phyloP scores from a whole-genome alignment of 2,797 vertebrate genomes.

The Cossypha heuglini region DNA sequence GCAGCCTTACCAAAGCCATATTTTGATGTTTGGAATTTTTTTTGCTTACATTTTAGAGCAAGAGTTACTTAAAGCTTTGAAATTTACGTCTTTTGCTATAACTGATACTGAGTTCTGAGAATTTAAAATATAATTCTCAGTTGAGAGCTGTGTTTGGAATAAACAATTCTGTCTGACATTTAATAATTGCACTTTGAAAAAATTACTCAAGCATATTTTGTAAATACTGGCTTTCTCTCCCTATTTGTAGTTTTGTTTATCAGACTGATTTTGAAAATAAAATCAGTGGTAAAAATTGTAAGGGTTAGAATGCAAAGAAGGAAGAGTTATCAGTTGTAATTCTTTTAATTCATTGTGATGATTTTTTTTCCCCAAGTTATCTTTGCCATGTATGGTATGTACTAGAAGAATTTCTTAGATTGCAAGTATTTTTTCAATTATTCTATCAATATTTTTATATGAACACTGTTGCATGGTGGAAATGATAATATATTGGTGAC shows the following conservation, averaged over 20 bases:
- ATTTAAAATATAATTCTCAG: background rate
- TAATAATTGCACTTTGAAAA: background rate
- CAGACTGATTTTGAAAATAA: background rate
- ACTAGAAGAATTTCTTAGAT: background rate
- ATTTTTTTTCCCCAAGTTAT: background rate
- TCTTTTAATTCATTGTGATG: background rate
- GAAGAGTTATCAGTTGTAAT: background rate
- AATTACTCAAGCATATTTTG: background rate
- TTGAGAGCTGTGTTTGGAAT: background rate
- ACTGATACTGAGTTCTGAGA: background rate
- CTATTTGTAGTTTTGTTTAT: background rate
- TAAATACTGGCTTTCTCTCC: background rate
- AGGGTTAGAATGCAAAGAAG: background rate
- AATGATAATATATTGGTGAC: background rate
- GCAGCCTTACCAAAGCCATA: background rate
- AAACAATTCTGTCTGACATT: background rate
- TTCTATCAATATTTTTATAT: background rate
- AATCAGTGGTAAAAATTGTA: background rate
- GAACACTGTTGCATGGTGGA: background rate
- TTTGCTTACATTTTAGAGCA: background rate
- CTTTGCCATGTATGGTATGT: background rate
- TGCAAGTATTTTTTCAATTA: background rate
- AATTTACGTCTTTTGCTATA: background rate
- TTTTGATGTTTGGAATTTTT: background rate
- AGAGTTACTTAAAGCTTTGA: background rate